Percentiles rank a stretch among this genome's conserved stretches.
Conservation (phyloP, 2,113 vertebrate genomes). For the Tympanuchus pallidicinctus region DNA sequence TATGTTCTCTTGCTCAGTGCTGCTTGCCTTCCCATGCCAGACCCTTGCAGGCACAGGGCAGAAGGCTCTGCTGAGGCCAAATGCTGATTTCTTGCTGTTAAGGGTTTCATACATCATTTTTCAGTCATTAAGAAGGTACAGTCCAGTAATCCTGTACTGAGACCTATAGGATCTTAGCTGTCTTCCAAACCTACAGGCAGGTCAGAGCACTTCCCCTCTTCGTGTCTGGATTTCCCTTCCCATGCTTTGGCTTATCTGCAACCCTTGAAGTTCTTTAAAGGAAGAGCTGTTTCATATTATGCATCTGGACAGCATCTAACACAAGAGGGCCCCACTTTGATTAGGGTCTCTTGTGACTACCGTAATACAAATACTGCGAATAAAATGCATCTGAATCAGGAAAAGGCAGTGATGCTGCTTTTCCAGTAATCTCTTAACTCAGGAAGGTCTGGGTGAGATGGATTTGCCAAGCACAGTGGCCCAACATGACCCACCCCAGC, state of each 20-base stretch:
- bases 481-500: neutral
- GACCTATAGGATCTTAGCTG: neutral
- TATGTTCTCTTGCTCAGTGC: neutral
- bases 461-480: neutral
- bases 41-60: neutral
- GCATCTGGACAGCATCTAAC: constrained; percentile 54
- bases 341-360: constrained; percentile 54
- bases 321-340: constrained; percentile 42
- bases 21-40: neutral
- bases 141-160: neutral
- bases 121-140: neutral
- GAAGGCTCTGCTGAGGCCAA: neutral
- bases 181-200: neutral
- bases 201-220: neutral
- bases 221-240: neutral
- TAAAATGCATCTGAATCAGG: neutral
- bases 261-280: constrained; percentile 19
- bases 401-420: neutral
- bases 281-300: constrained; percentile 47
- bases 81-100: neutral
- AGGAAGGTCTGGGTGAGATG: neutral
- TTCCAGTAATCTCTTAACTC: neutral
- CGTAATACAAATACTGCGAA: neutral
- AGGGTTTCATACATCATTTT: neutral
- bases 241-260: constrained; percentile 42